Base-by-base conservation (phyloP, 2,113 vertebrate genomes). In the Ammospiza nelsoni region DNA sequence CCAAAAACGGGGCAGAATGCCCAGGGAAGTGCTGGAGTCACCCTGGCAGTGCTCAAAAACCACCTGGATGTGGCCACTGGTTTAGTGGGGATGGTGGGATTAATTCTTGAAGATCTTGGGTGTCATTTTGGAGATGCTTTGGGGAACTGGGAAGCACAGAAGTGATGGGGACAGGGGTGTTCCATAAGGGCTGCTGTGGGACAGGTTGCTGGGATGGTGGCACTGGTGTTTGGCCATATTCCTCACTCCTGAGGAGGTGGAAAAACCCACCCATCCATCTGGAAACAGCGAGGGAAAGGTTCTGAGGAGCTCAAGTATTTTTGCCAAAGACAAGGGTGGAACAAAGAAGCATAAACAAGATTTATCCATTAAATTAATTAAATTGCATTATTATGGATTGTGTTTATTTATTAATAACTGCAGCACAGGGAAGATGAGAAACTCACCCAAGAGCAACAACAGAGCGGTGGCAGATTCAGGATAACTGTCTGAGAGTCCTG, bases 281-380 rank as follows among this genome's bases (percentile, higher is more conserved):
- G 20, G 44, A 41, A 91, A 44, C 1, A 1, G n/a, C 11, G 4
- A 29, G 35, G 35, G 33, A 55, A 55, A 69, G 9, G n/a, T 21
- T 68, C 28, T 76, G 71, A 89, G 41, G 74, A 73, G 71, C 84
- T 92, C 74, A 12, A 63, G 11, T 12, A 14, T 65, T 65, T 83
- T 59, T 87, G 81, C 57, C 93, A 85, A 87, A 85, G 71, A 59
- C 48, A 31, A 37, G 41, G 31, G 29, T 82, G 87, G 90, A 92
- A 93, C 87, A 79, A 94, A 93, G 81, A 76, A 41, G 66, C 62
- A 0, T 95, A 79, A 94, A 93, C 66, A 94, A 87, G 95, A 92
- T 94, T 93, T 89, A 72, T 94, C 92, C 87, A 84, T 94, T 93
- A 79, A 90, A 94, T 95, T 84, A 96, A 96, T 96, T 87, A 78